Conservation (phyloP, 1,140 invertebrate species). For the Meloidogyne chitwoodi region DNA sequence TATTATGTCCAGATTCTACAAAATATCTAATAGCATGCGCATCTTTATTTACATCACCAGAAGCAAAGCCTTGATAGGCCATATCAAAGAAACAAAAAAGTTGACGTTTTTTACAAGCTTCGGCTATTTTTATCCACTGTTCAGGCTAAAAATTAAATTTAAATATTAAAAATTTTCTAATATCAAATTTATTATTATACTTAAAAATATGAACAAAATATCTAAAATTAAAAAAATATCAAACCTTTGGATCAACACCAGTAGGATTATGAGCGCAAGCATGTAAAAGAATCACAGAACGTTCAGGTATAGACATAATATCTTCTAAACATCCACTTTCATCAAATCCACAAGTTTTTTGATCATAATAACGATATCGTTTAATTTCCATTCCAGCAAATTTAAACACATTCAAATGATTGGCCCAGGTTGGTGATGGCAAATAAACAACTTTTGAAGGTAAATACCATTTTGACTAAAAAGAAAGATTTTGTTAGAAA, state of each 20-base stretch:
- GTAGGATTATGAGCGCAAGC: conserved; percentile 99
- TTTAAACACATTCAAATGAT: conserved; percentile 90
- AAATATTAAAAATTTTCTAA: conserved; percentile 9
- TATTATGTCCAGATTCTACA: conserved; percentile 83
- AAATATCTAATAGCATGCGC: conserved; percentile 84
- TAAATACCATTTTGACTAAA: conserved; percentile 64
- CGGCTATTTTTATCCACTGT: conserved; percentile 80
- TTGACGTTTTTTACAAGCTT: conserved; percentile 72
- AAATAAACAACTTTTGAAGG: conserved; percentile 77
- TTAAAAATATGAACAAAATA: too few relatives aligned
- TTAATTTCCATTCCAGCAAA: conserved; percentile 80
- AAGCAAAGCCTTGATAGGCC: conserved; percentile 87
- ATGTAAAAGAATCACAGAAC: conserved; percentile 85
- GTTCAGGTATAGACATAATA: conserved; percentile 86
- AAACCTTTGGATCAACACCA: conserved; percentile 72
- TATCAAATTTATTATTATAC: too few relatives aligned
- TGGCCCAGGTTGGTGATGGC: conserved; percentile 94
- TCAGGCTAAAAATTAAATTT: conserved; percentile 65
- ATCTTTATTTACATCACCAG: conserved; percentile 79
- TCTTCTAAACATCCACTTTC: conserved; percentile 77
- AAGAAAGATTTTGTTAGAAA: conserved; percentile 15
- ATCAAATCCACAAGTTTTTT: conserved; percentile 89
- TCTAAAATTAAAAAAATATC: conserved; percentile 16
- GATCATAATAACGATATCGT: conserved; percentile 89
- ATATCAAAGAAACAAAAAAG: conserved; percentile 98